These are phyloP conservation scores for Toxotes lorentzi DNA, from an alignment of 2,797 vertebrate species.

Conservation along the genomic window DNA sequence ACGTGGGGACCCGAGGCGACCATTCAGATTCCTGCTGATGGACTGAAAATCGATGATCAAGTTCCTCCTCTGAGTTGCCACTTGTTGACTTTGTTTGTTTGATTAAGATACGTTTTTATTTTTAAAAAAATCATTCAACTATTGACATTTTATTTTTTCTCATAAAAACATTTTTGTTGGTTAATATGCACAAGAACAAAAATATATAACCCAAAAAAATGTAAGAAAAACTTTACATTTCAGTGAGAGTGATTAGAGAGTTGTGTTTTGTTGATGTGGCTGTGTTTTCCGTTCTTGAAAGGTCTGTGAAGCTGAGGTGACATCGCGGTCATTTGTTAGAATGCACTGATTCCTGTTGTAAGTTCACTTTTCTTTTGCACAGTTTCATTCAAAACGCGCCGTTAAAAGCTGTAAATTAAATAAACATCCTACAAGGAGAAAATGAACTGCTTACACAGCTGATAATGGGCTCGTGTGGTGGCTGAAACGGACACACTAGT, in stretches of 20 bases:
- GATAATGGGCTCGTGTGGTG: no score
- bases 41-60: background rate
- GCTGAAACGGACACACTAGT: background rate
- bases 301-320: background rate
- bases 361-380: background rate
- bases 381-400: background rate
- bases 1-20: constrained; percentile 66
- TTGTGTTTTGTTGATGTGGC: background rate
- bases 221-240: background rate
- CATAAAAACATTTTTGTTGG: background rate
- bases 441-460: no score
- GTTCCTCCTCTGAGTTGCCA: constrained; percentile 1
- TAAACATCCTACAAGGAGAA: background rate
- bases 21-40: constrained; percentile 36
- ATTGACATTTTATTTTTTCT: no score
- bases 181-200: background rate
- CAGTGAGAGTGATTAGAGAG: background rate
- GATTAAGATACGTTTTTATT: background rate
- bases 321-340: no score
- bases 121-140: background rate
- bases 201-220: background rate
- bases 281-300: background rate
- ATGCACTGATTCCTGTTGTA: background rate
- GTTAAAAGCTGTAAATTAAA: background rate
- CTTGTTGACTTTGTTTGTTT: background rate